Evolutionary conservation across 2,113 vertebrate genomes (phyloP).

Genomic region (Peromyscus maniculatus): DNA sequence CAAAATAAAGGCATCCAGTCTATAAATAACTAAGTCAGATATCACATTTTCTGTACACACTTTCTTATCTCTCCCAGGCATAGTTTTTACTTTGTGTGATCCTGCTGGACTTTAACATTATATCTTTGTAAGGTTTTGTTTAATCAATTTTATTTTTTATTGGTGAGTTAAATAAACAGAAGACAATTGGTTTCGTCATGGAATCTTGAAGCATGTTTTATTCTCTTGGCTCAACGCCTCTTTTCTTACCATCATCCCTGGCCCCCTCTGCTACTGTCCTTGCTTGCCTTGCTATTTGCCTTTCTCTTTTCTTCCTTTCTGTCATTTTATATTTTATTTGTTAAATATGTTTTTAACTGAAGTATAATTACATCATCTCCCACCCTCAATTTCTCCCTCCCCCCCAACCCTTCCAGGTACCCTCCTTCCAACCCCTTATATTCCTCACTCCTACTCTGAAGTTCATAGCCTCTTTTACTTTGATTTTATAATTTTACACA

Average conservation of each 20-base stretch:
- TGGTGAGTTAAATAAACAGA: background rate
- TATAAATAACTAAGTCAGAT: conserved; percentile 25
- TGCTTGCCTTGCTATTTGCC: background rate
- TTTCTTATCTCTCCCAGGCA: background rate
- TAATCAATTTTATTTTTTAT: background rate
- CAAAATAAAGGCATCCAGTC: background rate
- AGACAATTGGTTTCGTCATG: background rate
- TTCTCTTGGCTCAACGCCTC: background rate
- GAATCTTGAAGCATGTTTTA: background rate
- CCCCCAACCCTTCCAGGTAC: rapidly evolving
- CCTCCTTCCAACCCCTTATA: background rate
- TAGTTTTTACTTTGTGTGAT: background rate
- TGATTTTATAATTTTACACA: background rate
- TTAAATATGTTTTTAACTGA: background rate
- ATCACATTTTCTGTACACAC: conserved; percentile 23
- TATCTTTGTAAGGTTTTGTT: background rate
- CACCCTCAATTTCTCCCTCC: background rate
- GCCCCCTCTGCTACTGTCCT: background rate
- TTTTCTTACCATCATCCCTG: background rate
- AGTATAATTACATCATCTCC: background rate
- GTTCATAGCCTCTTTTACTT: background rate
- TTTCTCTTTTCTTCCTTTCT: background rate
- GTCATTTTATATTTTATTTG: background rate
- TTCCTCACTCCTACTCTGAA: background rate
- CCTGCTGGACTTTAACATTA: conserved; percentile 6